Base-by-base conservation (phyloP, 2,797 vertebrate genomes). In the Danio albolineatus region DNA sequence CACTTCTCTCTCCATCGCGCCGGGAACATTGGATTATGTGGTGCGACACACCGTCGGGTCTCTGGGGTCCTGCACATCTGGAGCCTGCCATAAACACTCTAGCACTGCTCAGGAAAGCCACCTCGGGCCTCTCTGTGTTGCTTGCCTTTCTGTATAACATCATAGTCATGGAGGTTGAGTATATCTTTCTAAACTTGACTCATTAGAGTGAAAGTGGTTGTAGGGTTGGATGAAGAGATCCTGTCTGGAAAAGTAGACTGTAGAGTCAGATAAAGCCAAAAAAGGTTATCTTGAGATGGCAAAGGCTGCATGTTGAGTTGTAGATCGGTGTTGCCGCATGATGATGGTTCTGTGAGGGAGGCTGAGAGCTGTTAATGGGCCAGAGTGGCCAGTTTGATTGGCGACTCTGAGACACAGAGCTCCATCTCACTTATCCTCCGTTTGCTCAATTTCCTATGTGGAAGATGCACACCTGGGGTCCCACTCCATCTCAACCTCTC, bases 361-460 rank as follows among this genome's bases (percentile, higher is more conserved):
- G 56, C 72, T 73, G 60, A 65, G 67, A 74, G 78, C 10, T 88
- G 84, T 83, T 92, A 91, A 92, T 93, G 84, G 89, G 83, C 82
- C 91, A 76, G 87, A 86, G 92, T 91, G 85, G 86, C 67, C 51
- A 44, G 70, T 80, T 88, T 61, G 13, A 79, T 85, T 87, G 86
- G 67, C 74, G 84, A 86, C 87, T 86, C 86, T 85, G 87, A 86
- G 83, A 89, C 90, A 90, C 89, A 92, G 85, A 86, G 70, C 90
- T 93, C 93, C 83, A 91, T 94, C 93, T 93, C 92, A 91, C 91
- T 93, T 93, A 92, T 90, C 85, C 90, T 84, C 80, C 85, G 90
- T 93, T 94, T 93, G 89, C 90, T 92, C 92, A 94, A 93, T 94
- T 93, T 93, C 91, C 91, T 90, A 86, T 82, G 84, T 89, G 88